A percentile compares a stretch with the other conserved stretches of the same genome.
Evolutionary conservation across 1,140 invertebrate species (phyloP).

Genomic region (Drosophila arawakana): DNA sequence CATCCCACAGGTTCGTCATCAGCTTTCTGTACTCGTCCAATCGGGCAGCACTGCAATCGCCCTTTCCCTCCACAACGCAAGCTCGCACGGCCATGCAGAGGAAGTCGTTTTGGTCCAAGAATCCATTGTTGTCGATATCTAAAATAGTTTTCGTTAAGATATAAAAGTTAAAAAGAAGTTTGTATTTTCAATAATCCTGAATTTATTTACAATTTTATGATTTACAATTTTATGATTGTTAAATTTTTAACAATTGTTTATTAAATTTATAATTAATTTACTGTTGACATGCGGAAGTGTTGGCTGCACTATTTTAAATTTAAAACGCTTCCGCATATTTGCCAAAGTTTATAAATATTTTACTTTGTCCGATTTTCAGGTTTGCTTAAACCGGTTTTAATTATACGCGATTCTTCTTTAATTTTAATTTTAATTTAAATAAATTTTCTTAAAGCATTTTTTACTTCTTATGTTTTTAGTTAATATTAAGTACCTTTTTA

Average conservation of each 20-base stretch:
- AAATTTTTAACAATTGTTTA: neutral
- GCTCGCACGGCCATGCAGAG: constrained; percentile 91
- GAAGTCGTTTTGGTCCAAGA: constrained; percentile 92
- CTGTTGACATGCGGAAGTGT: neutral
- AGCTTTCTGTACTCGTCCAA: constrained; percentile 92
- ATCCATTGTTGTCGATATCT: constrained; percentile 94
- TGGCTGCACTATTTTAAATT: neutral
- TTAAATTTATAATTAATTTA: neutral
- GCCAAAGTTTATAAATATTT: neutral
- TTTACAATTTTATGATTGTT: neutral
- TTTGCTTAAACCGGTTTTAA: neutral
- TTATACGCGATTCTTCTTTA: neutral
- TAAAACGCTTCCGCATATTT: neutral
- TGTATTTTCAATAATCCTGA: too few relatives aligned
- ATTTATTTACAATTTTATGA: too few relatives aligned
- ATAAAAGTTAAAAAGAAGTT: neutral
- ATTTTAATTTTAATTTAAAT: neutral
- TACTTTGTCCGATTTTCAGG: neutral
- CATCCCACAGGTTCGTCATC: constrained; percentile 93
- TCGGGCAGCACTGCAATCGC: constrained; percentile 89
- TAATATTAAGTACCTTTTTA: too few relatives aligned
- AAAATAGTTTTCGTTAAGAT: neutral
- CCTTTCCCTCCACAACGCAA: constrained; percentile 92
- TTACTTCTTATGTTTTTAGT: too few relatives aligned
- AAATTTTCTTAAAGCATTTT: too few relatives aligned